These are phyloP conservation scores for Aethes cnicana DNA, from an alignment of 2,888 invertebrate species.

Conservation along the genomic window DNA sequence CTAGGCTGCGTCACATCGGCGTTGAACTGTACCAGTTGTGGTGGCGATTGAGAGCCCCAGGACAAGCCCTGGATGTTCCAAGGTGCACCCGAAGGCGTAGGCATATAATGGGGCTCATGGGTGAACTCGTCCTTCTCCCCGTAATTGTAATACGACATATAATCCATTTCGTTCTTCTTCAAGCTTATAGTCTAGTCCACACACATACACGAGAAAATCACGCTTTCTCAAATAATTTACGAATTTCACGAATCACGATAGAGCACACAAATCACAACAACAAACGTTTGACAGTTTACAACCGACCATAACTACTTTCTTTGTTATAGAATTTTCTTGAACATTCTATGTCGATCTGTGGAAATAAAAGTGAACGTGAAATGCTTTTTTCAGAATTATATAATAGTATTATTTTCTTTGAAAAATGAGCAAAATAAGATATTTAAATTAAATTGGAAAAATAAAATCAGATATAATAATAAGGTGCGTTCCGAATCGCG, in stretches of 20 bases:
- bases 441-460: too few species aligned
- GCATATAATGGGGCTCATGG: conserved; percentile 61
- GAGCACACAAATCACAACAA: conserved; percentile 8
- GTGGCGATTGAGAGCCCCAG: conserved; percentile 75
- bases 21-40: conserved; percentile 74
- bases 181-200: neutral
- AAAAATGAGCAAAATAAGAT: too few species aligned
- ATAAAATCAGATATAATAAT: too few species aligned
- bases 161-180: conserved; percentile 22
- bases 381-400: too few species aligned
- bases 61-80: conserved; percentile 80
- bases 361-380: too few species aligned
- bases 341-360: conserved; percentile 28
- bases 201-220: neutral
- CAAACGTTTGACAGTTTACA: conserved; percentile 30
- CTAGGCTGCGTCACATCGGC: conserved; percentile 56
- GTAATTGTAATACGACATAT: conserved; percentile 40
- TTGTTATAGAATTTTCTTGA: conserved; percentile 35
- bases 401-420: too few species aligned
- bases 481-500: too few species aligned
- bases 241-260: conserved; percentile 1
- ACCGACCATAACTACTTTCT: conserved; percentile 19
- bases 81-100: conserved; percentile 66
- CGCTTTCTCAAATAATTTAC: neutral
- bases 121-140: conserved; percentile 54